These are phyloP conservation scores for Ctenicera cuprea DNA, from an alignment of 2,888 invertebrate genomes.

Conservation along the genomic window DNA sequence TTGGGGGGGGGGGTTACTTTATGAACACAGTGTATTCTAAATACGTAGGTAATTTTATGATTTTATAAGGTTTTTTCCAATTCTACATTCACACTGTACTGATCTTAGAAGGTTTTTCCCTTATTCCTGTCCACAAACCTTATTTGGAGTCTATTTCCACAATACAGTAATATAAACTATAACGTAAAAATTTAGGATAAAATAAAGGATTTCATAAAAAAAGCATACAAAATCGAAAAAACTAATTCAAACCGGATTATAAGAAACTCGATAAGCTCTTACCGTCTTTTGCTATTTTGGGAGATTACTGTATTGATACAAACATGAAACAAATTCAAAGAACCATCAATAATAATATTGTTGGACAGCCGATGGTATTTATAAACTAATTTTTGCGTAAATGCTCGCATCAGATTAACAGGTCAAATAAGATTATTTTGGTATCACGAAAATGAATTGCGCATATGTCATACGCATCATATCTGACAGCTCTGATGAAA, in stretches of 20 bases:
- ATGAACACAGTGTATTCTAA: no score
- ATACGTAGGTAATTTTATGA: no score
- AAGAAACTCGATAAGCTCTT: constrained; percentile 10
- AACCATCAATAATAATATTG: constrained; percentile 35
- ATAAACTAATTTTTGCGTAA: constrained; percentile 32
- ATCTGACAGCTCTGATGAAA: constrained; percentile 40
- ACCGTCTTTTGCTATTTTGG: constrained; percentile 33
- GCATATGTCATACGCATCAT: constrained; percentile 29
- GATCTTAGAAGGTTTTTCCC: no score
- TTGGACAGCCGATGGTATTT: constrained; percentile 11
- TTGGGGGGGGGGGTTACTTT: no score
- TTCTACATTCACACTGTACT: no score
- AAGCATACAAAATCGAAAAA: background rate
- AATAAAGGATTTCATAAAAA: no score
- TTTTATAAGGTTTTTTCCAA: no score
- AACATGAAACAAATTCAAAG: constrained; percentile 8
- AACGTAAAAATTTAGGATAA: no score
- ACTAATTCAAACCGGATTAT: background rate
- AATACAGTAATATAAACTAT: no score
- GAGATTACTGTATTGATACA: constrained; percentile 35
- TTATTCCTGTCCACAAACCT: no score
- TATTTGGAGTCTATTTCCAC: no score
- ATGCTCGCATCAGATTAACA: constrained; percentile 23
- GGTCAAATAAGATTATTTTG: constrained; percentile 32
- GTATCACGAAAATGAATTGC: constrained; percentile 31